Conservation (phyloP, 2,797 vertebrate species). For the Peromyscus nudipes region DNA sequence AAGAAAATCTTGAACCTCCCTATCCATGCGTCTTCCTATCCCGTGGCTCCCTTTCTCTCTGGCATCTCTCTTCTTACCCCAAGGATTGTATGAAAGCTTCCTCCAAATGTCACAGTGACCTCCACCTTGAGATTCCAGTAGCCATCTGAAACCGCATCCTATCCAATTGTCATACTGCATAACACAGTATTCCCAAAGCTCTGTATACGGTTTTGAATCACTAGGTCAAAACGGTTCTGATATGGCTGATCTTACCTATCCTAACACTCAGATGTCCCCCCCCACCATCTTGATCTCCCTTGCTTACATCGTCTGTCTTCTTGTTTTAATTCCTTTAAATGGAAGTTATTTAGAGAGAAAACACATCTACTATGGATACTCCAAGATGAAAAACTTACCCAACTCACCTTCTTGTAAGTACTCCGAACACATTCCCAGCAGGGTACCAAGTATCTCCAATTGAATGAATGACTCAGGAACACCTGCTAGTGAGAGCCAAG, state of each 20-base stretch:
- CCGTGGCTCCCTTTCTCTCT: background rate
- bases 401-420: background rate
- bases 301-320: background rate
- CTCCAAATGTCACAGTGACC: constrained; percentile 62
- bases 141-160: background rate
- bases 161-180: background rate
- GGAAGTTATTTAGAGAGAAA: constrained; percentile 36
- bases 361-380: background rate
- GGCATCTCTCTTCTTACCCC: background rate
- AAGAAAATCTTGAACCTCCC: background rate
- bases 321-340: background rate
- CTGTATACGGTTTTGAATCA: constrained; percentile 37
- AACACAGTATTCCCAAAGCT: background rate
- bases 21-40: background rate
- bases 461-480: background rate
- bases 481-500: background rate
- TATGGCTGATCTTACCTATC: background rate
- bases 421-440: background rate
- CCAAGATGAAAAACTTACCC: background rate
- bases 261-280: background rate
- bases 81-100: background rate
- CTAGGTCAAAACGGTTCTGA: background rate
- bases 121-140: background rate
- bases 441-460: background rate
- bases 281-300: background rate